phyloP scores from a whole-genome alignment of 2,113 vertebrate genomes.

The Crocuta crocuta region DNA sequence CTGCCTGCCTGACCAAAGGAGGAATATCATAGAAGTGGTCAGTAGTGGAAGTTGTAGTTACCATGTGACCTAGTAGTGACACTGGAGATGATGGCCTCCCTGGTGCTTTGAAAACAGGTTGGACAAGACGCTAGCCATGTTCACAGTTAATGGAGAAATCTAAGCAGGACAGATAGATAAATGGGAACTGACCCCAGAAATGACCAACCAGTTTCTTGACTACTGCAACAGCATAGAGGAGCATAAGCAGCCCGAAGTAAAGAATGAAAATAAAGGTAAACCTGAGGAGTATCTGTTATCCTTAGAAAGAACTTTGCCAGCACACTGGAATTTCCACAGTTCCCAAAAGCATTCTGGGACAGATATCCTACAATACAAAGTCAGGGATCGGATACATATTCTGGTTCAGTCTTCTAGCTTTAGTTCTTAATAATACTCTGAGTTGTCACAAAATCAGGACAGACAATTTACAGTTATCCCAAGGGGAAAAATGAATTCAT shows the following conservation, averaged over 20 bases:
- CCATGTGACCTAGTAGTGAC: not conserved
- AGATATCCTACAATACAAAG: not conserved
- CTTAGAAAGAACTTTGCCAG: not conserved
- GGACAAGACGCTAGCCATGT: not conserved
- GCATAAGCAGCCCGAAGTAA: not conserved
- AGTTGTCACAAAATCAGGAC: constrained; percentile 67
- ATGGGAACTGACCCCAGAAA: not conserved
- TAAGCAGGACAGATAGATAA: not conserved
- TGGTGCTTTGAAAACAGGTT: constrained; percentile 2
- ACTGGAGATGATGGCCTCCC: not conserved
- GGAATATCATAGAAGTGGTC: not conserved
- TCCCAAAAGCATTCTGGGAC: not conserved
- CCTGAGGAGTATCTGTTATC: not conserved
- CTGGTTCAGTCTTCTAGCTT: constrained; percentile 24
- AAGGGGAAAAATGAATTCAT: constrained; percentile 63
- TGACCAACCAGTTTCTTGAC: not conserved
- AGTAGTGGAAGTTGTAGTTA: not conserved
- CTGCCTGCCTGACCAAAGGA: constrained; percentile 11
- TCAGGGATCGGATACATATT: not conserved
- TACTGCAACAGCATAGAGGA: not conserved
- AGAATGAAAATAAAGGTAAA: not conserved
- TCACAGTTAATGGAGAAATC: not conserved
- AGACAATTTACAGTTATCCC: constrained; percentile 69
- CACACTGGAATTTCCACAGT: not conserved
- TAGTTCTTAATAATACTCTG: constrained; percentile 9